Evolutionary conservation across 2,113 vertebrate genomes (phyloP), one percentile per base, ranked within the genome.

Genomic region (Nestor notabilis): DNA sequence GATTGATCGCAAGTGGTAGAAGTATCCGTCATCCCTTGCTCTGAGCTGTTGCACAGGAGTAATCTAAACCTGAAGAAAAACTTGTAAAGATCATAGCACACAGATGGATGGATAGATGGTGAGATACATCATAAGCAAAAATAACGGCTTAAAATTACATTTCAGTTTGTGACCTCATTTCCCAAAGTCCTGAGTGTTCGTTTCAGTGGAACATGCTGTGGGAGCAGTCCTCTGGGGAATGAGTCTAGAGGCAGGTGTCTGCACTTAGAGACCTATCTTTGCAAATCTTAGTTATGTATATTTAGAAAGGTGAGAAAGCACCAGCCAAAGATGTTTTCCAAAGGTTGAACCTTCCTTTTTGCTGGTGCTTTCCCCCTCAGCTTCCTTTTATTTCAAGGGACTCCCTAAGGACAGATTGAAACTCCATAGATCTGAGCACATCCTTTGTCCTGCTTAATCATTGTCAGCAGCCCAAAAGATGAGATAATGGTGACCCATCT

Each of bases 361-460:
- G 52, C 74, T 53, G 53, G 74, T 96, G 56, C 37, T 83, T 91
- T 95, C n/a, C 53, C 28, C 61, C 61, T 95, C 56, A 53, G 19
- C 81, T 92, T 87, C 65, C 80, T 94, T 96, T 97, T 95, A 89
- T 94, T 95, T 69, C 70, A 33, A 39, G 37, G 58, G 79, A 13
- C 63, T 96, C 96, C 95, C 91, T 24, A 65, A 87, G 81, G 97
- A 64, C 3, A 15, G 53, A 33, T 9, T 80, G 94, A 92, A 93
- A 74, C 83, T 92, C 91, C 74, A 49, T 6, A 76, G 65, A 65
- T 79, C 52, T 35, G 44, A 94, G 74, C 74, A 69, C 41, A 91
- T 91, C 87, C 44, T 97, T 97, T 97, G 94, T 96, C 81, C 86
- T 80, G 63, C 41, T 55, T 95, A 95, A 97, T 95, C 83, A 92